These are phyloP conservation scores for Menidia menidia DNA, from an alignment of 2,797 vertebrate species.

Conservation along the genomic window DNA sequence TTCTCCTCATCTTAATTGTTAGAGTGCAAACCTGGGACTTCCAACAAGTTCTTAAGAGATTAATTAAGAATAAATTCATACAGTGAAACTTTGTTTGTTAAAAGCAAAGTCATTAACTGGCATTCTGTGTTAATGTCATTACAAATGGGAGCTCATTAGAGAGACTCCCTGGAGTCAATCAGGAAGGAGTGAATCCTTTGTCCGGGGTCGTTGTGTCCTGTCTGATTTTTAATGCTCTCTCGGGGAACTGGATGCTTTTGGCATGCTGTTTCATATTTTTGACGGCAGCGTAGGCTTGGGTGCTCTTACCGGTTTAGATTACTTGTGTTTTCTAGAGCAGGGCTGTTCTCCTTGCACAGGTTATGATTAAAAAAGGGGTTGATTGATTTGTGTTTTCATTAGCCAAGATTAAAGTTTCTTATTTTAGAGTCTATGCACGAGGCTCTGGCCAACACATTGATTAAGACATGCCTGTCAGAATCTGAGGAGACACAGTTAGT, in stretches of 20 bases:
- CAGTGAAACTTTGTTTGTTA: conserved; percentile 60
- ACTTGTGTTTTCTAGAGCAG: background rate
- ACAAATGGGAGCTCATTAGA: conserved; percentile 57
- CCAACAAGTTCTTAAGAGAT: conserved; percentile 49
- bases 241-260: conserved; percentile 10
- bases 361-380: conserved; percentile 11
- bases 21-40: conserved; percentile 5
- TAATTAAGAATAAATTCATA: conserved; percentile 55
- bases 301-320: background rate
- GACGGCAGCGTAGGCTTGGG: too few species aligned
- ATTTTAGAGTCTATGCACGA: conserved; percentile 20
- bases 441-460: conserved; percentile 38
- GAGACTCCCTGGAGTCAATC: conserved; percentile 43
- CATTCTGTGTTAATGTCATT: conserved; percentile 41
- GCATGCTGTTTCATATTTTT: background rate
- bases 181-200: conserved; percentile 30
- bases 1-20: conserved; percentile 21
- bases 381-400: background rate
- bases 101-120: conserved; percentile 55
- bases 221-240: conserved; percentile 27
- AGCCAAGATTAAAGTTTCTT: conserved; percentile 6
- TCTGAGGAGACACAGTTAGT: conserved; percentile 5
- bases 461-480: conserved; percentile 28
- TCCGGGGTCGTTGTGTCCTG: conserved; percentile 33
- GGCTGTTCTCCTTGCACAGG: background rate